Conservation (phyloP, 2,797 vertebrate species). For the Amphiprion clarkii region DNA sequence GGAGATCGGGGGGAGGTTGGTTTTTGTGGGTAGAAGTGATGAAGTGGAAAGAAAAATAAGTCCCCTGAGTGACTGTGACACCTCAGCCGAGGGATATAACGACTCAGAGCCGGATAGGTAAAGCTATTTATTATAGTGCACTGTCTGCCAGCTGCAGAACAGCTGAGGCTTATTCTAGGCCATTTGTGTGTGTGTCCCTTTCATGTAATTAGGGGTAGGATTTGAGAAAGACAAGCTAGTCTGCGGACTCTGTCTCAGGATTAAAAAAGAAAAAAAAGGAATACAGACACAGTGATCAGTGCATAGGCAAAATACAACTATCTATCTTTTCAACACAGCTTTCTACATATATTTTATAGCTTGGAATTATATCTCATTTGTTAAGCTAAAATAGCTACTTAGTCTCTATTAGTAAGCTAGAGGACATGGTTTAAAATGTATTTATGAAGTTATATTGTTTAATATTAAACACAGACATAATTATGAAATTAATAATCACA, state of each 20-base stretch:
- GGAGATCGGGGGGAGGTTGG: background rate
- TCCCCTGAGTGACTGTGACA: constrained; percentile 53
- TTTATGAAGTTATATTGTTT: background rate
- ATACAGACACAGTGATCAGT: background rate
- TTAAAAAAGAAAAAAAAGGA: background rate
- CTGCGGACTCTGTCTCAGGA: background rate
- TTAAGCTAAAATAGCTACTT: background rate
- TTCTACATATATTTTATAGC: too few species aligned
- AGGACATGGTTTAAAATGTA: background rate
- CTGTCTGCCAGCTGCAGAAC: constrained; percentile 45
- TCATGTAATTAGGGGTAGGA: constrained; percentile 43
- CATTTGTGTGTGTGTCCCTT: constrained; percentile 30
- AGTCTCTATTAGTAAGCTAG: background rate
- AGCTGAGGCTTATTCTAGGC: constrained; percentile 48
- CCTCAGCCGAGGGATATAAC: constrained; percentile 42
- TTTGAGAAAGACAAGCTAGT: constrained; percentile 23
- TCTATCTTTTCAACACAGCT: background rate
- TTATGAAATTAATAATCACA: background rate
- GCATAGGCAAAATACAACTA: background rate
- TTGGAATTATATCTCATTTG: background rate
- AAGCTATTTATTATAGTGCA: constrained; percentile 54
- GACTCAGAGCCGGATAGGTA: constrained; percentile 36
- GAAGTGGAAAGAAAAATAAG: constrained; percentile 52
- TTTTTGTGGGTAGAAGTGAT: constrained; percentile 25
- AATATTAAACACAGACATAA: background rate